Percentiles rank a stretch among this genome's conserved stretches.
phyloP scores from a whole-genome alignment of 2,888 invertebrate species.

The Netelia virgata region DNA sequence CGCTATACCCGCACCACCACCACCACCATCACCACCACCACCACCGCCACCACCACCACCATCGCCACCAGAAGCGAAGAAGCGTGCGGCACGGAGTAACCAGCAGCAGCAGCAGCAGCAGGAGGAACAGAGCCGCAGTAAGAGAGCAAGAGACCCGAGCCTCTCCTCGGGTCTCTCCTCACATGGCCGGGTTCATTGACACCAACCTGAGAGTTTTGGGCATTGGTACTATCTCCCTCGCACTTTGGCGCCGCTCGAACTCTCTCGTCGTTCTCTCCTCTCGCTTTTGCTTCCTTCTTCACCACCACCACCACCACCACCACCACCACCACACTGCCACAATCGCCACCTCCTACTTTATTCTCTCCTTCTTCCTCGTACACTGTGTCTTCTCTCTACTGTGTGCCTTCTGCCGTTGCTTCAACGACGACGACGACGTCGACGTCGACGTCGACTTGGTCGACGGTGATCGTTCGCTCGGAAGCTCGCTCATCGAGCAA shows the following conservation, averaged over 20 bases:
- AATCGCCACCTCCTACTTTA: slow-evolving; percentile 19
- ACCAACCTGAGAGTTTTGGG: slow-evolving; percentile 83
- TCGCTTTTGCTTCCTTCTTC: slow-evolving; percentile 44
- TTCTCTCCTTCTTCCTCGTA: slow-evolving; percentile 55
- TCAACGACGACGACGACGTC: slow-evolving; percentile 35
- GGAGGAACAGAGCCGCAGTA: slow-evolving; percentile 34
- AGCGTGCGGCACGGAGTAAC: slow-evolving; percentile 36
- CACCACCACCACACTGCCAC: slow-evolving; percentile 42
- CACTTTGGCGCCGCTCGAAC: slow-evolving; percentile 72
- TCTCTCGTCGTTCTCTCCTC: slow-evolving; percentile 40
- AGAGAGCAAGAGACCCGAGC: slow-evolving; percentile 69
- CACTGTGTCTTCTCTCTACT: slow-evolving; percentile 1
- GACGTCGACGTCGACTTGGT: slow-evolving; percentile 62
- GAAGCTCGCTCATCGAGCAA: slow-evolving; percentile 49
- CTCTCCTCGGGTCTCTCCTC: slow-evolving; percentile 79
- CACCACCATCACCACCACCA: slow-evolving; percentile 27
- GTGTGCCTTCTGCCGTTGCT: slow-evolving; percentile 11
- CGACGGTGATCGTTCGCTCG: slow-evolving; percentile 58
- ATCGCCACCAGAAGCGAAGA: slow-evolving; percentile 54
- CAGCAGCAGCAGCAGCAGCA: slow-evolving; percentile 39
- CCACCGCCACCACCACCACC: slow-evolving; percentile 46
- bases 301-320: slow-evolving; percentile 45
- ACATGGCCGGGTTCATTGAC: slow-evolving; percentile 84
- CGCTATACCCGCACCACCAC: slow-evolving; percentile 42
- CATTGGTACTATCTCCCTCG: slow-evolving; percentile 81